phyloP scores from a whole-genome alignment of 1,140 invertebrate species.

The Drosophila pseudoananassae region DNA sequence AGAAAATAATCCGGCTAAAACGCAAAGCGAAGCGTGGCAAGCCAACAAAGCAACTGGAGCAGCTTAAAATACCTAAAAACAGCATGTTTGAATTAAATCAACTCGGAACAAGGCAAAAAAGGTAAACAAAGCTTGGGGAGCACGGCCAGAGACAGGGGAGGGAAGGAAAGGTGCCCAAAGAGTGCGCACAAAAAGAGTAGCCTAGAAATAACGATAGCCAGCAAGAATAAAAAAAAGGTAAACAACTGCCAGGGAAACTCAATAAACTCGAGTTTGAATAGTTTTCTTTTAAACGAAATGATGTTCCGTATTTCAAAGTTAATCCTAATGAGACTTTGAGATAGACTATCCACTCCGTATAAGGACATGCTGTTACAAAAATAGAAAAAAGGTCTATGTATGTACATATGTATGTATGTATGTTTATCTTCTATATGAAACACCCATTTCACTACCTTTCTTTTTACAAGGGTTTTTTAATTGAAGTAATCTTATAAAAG shows the following conservation, averaged over 20 bases:
- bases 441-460: too few relatives aligned
- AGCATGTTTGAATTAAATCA: conserved; percentile 1
- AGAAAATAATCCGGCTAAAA: neutral
- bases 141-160: neutral
- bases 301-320: neutral
- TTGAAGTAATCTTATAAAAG: too few relatives aligned
- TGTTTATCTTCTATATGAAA: too few relatives aligned
- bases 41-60: conserved; percentile 2
- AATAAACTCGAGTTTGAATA: neutral
- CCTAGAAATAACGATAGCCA: neutral
- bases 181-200: neutral
- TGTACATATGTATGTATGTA: too few relatives aligned
- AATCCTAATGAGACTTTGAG: neutral
- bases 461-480: too few relatives aligned
- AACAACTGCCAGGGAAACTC: neutral
- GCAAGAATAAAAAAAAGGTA: neutral
- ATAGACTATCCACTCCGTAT: too few relatives aligned
- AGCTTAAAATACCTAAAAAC: conserved; percentile 1
- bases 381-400: too few relatives aligned
- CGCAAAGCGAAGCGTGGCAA: neutral
- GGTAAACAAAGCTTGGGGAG: neutral
- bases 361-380: too few relatives aligned
- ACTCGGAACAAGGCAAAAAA: neutral
- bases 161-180: neutral
- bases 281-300: neutral